Evolutionary conservation across 1,140 invertebrate genomes (phyloP).

Genomic region (Ips typographus): DNA sequence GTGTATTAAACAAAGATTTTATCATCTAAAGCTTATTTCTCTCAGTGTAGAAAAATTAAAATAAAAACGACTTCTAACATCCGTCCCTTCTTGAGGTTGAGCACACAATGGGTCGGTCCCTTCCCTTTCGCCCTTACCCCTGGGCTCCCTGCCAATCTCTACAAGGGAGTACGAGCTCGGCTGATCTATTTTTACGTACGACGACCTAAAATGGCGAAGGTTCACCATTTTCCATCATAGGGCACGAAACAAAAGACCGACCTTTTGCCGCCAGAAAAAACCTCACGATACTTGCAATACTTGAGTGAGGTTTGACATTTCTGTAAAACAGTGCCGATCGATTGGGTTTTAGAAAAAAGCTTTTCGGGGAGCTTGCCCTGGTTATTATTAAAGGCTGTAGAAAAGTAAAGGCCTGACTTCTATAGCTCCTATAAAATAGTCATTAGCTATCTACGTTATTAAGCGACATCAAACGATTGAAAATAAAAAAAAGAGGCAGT

Average conservation of each 20-base stretch:
- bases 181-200: slow-evolving; percentile 13
- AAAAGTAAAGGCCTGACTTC: no score
- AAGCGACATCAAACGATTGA: slow-evolving; percentile 21
- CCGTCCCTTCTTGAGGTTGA: slow-evolving; percentile 2
- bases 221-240: slow-evolving; percentile 5
- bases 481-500: slow-evolving; percentile 24
- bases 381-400: no score
- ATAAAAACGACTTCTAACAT: slow-evolving; percentile 2
- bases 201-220: slow-evolving; percentile 12
- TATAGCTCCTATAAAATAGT: slow-evolving; percentile 9
- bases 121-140: slow-evolving; percentile 7
- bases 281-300: slow-evolving; percentile 4
- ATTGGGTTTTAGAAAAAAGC: not conserved
- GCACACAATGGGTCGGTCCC: slow-evolving; percentile 8
- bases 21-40: no score
- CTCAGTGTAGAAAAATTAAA: not conserved
- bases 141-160: slow-evolving; percentile 14
- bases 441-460: slow-evolving; percentile 18
- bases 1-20: no score
- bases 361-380: not conserved
- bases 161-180: slow-evolving; percentile 11
- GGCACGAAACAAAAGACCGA: slow-evolving; percentile 7
- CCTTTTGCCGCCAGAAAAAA: slow-evolving; percentile 16
- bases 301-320: slow-evolving; percentile 21
- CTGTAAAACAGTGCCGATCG: not conserved